Conservation (phyloP, 2,797 vertebrate species). For the Lepidocolaptes lacrymiger region DNA sequence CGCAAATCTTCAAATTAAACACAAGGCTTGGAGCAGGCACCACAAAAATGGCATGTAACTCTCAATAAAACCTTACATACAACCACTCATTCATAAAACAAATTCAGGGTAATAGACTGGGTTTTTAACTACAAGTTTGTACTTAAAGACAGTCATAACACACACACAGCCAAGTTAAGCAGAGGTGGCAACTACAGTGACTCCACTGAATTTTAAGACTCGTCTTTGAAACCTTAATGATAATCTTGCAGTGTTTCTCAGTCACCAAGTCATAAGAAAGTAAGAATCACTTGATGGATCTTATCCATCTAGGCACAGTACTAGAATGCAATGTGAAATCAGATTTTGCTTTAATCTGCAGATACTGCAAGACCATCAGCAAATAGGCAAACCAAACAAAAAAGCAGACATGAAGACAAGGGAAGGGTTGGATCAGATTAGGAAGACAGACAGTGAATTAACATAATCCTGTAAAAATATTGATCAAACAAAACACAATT, state of each 20-base stretch:
- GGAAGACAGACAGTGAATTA: background rate
- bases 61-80: background rate
- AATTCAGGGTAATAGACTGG: background rate
- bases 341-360: background rate
- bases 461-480: background rate
- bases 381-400: background rate
- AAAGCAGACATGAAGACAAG: background rate
- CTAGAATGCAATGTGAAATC: background rate
- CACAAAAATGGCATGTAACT: background rate
- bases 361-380: background rate
- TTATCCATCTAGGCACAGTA: background rate
- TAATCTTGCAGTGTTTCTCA: background rate
- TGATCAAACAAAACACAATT: background rate
- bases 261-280: background rate
- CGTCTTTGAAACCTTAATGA: background rate
- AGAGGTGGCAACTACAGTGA: background rate
- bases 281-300: background rate
- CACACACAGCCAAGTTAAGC: background rate
- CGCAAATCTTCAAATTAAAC: background rate
- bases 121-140: background rate
- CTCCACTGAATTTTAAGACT: background rate
- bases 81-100: background rate
- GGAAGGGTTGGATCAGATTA: background rate
- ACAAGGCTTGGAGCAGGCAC: background rate
- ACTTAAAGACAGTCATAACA: background rate